Conservation (phyloP, 2,113 vertebrate species). For the Donacobius atricapilla region DNA sequence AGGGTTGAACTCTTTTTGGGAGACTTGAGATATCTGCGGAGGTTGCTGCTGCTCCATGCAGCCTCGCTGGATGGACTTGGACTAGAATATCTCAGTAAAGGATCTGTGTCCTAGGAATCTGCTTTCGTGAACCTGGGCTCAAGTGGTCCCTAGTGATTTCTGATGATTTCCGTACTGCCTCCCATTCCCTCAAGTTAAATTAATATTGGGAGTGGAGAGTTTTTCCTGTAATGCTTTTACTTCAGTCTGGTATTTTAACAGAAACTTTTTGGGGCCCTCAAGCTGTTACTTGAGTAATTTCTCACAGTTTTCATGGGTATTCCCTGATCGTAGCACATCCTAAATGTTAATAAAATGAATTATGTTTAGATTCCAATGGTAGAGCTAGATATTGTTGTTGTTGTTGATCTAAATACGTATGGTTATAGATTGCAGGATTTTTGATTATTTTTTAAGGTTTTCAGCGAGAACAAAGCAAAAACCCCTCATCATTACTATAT, state of each 20-base stretch:
- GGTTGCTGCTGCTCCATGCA: not conserved
- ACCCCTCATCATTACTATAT: not conserved
- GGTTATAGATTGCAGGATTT: not conserved
- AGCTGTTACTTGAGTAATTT: not conserved
- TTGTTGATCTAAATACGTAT: not conserved
- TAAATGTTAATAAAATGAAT: not conserved
- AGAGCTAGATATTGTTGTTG: not conserved
- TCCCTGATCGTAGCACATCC: not conserved
- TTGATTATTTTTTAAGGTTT: not conserved
- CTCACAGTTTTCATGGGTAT: rapidly evolving
- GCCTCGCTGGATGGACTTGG: not conserved
- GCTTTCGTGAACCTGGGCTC: not conserved
- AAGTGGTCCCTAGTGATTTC: not conserved
- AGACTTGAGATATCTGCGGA: not conserved
- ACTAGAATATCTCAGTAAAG: not conserved
- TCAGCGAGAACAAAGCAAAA: not conserved
- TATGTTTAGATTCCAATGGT: not conserved
- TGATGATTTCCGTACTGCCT: not conserved
- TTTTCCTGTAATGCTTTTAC: not conserved
- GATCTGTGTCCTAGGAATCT: not conserved
- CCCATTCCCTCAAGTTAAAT: not conserved
- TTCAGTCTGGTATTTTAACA: not conserved
- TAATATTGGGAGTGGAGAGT: not conserved
- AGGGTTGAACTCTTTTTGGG: not conserved
- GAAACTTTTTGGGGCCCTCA: not conserved